Percentiles rank a stretch among this genome's conserved stretches.
These are phyloP conservation scores for Sipha maydis DNA, from an alignment of 2,888 invertebrate species.

Conservation along the genomic window DNA sequence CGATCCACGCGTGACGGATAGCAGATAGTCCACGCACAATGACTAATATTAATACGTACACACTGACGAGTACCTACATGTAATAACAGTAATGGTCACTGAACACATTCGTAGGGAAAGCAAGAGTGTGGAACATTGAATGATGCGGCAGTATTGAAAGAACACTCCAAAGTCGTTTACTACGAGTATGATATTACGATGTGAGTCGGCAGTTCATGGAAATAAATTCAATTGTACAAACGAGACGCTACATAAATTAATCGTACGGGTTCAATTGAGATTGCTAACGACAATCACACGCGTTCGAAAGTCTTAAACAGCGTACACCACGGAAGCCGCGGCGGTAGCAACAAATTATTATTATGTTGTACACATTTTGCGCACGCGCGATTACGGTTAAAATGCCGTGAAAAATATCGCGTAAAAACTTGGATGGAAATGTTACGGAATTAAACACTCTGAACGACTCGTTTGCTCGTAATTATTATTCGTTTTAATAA, in stretches of 20 bases:
- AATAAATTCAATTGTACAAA: neutral
- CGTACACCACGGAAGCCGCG: too few relatives aligned
- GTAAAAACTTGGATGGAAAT: too few relatives aligned
- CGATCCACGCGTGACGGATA: neutral
- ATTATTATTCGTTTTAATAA: too few relatives aligned
- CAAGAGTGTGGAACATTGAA: neutral
- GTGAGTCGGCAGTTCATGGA: neutral
- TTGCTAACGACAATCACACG: neutral
- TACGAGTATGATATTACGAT: neutral
- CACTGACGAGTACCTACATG: neutral
- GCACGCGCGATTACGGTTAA: too few relatives aligned
- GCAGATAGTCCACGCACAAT: neutral
- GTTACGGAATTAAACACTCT: too few relatives aligned
- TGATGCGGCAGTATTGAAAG: neutral
- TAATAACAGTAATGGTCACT: neutral
- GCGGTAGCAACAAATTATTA: too few relatives aligned
- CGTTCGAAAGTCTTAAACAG: neutral
- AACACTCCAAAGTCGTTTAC: neutral
- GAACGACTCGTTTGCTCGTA: too few relatives aligned
- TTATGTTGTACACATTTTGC: too few relatives aligned
- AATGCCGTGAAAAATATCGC: too few relatives aligned
- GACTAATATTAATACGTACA: neutral
- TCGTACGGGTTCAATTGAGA: neutral
- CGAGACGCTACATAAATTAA: neutral
- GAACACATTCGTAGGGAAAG: neutral